Base-by-base conservation (phyloP, 2,888 invertebrate genomes). In the Eretmocerus hayati region DNA sequence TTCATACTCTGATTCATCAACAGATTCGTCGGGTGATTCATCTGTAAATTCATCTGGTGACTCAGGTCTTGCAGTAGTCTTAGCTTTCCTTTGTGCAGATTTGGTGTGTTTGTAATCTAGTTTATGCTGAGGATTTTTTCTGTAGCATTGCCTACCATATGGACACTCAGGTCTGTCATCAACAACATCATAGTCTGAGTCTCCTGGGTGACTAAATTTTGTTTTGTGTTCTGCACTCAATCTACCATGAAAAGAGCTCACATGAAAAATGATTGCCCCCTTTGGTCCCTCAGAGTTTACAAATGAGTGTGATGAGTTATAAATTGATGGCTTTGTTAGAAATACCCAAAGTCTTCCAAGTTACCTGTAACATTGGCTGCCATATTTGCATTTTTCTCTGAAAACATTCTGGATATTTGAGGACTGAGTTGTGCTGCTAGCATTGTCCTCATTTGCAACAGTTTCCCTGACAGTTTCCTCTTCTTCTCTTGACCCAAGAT, bases 181-280 rank as follows among this genome's bases (percentile, higher is more conserved):
- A 13, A 59, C 56, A 32, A 59, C 60, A 4, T 74, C 74, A 71
- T 79, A 83, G 69, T 84, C 83, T 1, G 69, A 22, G 67, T 85
- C 84, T 0, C 74, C 69, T 0, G 83, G 83, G 73, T 87, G 86
- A 54, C 80, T 76, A 65, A 76, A 84, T 58, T 78, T 71, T 15
- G 64, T 61, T 56, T 74, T 75, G 65, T 87, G 86, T 4, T 68
- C 65, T 0, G 76, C 71, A 65, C 82, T 84, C 60, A 37, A 2
- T 22, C 54, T 54, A n/a, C n/a, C n/a, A n/a, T n/a, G n/a, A n/a
- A n/a, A n/a, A n/a, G n/a, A n/a, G n/a, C n/a, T n/a, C n/a, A n/a
- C n/a, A n/a, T n/a, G n/a, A n/a, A n/a, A n/a, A n/a, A n/a, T n/a
- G n/a, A n/a, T n/a, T n/a, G n/a, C n/a, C n/a, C n/a, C n/a, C n/a